Evolutionary conservation across 2,797 vertebrate species (phyloP).

Genomic region (Anguilla pacifica): DNA sequence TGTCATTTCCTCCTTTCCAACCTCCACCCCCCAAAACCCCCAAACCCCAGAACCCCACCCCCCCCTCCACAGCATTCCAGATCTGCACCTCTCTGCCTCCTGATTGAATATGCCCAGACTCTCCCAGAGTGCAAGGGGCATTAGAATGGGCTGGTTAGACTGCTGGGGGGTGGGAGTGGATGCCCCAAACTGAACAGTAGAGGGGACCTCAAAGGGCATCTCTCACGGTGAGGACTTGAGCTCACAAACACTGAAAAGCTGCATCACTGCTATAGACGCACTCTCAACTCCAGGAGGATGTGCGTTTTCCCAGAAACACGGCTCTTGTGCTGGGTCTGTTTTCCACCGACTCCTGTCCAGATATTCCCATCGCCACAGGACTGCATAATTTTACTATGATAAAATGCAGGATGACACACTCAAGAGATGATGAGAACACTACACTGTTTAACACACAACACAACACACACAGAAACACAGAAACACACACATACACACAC

Average conservation of each 20-base stretch:
- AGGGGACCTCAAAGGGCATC: not conserved
- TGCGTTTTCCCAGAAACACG: not conserved
- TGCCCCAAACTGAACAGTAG: not conserved
- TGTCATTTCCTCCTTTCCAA: constrained; percentile 42
- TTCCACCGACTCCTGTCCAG: not conserved
- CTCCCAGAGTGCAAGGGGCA: not conserved
- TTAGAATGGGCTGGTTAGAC: not conserved
- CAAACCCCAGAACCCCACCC: not conserved
- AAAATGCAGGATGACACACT: not conserved
- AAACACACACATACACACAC: not conserved
- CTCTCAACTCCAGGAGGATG: not conserved
- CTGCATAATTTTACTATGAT: not conserved
- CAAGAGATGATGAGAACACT: not conserved
- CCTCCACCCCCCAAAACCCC: constrained; percentile 23
- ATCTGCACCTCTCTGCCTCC: not conserved
- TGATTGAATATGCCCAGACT: constrained; percentile 14
- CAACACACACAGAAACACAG: not conserved
- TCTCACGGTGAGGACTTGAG: not conserved
- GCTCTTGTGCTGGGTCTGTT: not conserved
- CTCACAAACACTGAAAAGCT: not conserved
- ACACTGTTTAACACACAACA: not conserved
- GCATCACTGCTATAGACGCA: not conserved
- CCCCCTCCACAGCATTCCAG: constrained; percentile 23
- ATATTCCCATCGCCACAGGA: not conserved
- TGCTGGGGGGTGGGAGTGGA: not conserved